Percentiles rank a stretch among this genome's conserved stretches.
Conservation (phyloP, 2,888 invertebrate genomes). For the Tipula lateralis region DNA sequence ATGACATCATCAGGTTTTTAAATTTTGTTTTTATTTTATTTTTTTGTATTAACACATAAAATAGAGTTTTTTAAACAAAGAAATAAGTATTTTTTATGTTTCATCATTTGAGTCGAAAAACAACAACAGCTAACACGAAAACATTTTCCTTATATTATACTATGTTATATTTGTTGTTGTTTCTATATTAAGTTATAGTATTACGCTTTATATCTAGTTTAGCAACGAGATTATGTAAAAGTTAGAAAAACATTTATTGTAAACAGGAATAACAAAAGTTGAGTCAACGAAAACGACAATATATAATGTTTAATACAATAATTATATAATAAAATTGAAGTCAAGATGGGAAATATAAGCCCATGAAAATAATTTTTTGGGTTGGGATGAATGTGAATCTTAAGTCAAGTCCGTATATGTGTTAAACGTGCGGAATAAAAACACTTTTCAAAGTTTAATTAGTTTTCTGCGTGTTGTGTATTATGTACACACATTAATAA, state of each 20-base stretch:
- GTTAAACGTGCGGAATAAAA: background rate
- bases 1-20: conserved; percentile 28
- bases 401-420: background rate
- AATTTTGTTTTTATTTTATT: background rate
- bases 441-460: background rate
- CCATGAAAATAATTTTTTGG: background rate
- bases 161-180: background rate
- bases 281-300: background rate
- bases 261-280: background rate
- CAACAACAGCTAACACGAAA: background rate
- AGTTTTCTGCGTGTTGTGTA: background rate
- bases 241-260: background rate
- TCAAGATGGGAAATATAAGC: background rate
- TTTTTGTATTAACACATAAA: background rate
- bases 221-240: background rate
- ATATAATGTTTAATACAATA: background rate
- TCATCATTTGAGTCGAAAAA: background rate
- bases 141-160: background rate
- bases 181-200: background rate
- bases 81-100: background rate
- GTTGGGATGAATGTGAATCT: background rate
- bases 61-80: background rate
- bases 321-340: conserved; percentile 24
- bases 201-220: background rate
- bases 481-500: background rate